Evolutionary conservation across 2,797 vertebrate species (phyloP).

Genomic region (Neostethus bicornis): DNA sequence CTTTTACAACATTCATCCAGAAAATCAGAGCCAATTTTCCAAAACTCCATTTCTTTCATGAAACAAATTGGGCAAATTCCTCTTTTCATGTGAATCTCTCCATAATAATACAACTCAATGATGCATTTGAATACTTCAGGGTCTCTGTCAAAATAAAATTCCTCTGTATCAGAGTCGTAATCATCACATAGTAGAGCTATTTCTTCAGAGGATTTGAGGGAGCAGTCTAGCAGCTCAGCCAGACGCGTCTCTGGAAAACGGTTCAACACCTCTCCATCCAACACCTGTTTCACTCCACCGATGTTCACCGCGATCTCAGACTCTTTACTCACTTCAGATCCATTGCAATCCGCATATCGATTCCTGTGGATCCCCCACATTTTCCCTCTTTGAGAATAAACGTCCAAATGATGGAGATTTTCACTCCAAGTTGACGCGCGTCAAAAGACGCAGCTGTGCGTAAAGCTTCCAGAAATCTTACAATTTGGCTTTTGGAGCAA

Average conservation of each 20-base stretch:
- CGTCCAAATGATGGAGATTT: not conserved
- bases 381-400: conserved; percentile 72
- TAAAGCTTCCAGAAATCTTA: conserved; percentile 19
- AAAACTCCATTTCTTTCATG: conserved; percentile 97
- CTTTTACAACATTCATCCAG: conserved; percentile 92
- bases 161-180: conserved; percentile 88
- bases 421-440: conserved; percentile 17
- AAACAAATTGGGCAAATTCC: conserved; percentile 97
- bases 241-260: conserved; percentile 91
- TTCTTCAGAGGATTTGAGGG: conserved; percentile 81
- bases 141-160: conserved; percentile 98
- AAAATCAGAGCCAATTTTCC: conserved; percentile 89
- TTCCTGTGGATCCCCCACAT: conserved; percentile 82
- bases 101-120: conserved; percentile 90
- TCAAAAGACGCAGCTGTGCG: conserved; percentile 25
- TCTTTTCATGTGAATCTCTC: conserved; percentile 94
- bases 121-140: conserved; percentile 94
- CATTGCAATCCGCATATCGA: conserved; percentile 78
- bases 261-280: conserved; percentile 85
- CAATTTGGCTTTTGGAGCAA: not conserved
- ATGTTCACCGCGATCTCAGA: conserved; percentile 91
- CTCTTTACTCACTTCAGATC: conserved; percentile 83
- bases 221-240: conserved; percentile 85
- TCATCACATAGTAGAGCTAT: conserved; percentile 91
- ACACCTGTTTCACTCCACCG: conserved; percentile 91